These are phyloP conservation scores for Anas bahamensis DNA, from an alignment of 2,797 vertebrate species.

Conservation along the genomic window DNA sequence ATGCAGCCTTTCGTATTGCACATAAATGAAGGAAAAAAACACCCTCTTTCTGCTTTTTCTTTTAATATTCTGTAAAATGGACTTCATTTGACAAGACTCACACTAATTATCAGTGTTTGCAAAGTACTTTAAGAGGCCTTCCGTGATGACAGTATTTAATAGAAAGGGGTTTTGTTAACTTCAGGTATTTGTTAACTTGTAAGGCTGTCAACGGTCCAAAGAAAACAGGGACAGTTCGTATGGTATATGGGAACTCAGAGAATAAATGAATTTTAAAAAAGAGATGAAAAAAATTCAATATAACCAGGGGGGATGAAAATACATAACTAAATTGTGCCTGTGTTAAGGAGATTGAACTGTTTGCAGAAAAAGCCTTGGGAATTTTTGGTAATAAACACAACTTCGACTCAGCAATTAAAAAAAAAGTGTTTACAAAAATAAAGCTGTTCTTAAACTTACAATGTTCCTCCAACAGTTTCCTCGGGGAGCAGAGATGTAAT, in stretches of 20 bases:
- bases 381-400: slow-evolving; percentile 62
- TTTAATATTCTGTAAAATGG: background rate
- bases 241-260: background rate
- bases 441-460: slow-evolving; percentile 65
- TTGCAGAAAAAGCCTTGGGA: slow-evolving; percentile 34
- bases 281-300: slow-evolving; percentile 6
- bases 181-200: background rate
- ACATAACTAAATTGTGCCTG: background rate
- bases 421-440: slow-evolving; percentile 60
- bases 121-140: background rate
- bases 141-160: background rate
- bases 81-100: background rate
- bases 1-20: background rate
- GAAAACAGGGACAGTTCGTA: background rate
- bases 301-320: background rate
- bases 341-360: background rate
- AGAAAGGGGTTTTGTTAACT: background rate
- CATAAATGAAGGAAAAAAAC: background rate
- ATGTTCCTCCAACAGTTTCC: slow-evolving; percentile 49
- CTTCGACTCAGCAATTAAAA: slow-evolving; percentile 45
- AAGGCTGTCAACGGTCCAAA: background rate
- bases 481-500: slow-evolving; percentile 49
- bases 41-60: background rate
- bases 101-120: background rate
- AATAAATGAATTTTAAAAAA: background rate